Conservation (phyloP, 1,140 invertebrate species). For the Pachypsylla venusta region DNA sequence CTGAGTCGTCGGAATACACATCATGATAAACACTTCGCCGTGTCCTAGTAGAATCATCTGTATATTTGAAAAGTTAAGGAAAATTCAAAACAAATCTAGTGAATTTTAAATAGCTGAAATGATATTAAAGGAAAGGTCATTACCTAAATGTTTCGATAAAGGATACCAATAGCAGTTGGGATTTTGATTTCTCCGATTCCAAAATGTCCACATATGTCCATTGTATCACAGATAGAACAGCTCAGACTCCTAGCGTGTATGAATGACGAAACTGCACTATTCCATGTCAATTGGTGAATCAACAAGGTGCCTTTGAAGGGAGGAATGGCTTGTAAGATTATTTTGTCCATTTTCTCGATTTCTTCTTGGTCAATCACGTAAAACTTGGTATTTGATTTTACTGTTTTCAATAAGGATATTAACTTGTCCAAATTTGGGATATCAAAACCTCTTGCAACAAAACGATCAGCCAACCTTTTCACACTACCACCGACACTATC, state of each 20-base stretch:
- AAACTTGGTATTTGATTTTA: constrained; percentile 3
- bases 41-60: neutral
- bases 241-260: neutral
- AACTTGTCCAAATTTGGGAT: constrained; percentile 19
- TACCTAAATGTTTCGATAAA: neutral
- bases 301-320: constrained; percentile 15
- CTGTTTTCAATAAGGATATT: constrained; percentile 2
- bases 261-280: neutral
- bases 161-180: neutral
- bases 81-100: neutral
- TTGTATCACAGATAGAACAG: neutral
- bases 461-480: constrained; percentile 29
- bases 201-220: constrained; percentile 2
- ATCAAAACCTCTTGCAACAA: constrained; percentile 27
- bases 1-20: neutral
- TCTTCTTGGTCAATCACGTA: constrained; percentile 14
- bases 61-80: neutral
- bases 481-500: constrained; percentile 32
- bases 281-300: constrained; percentile 14
- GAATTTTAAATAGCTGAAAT: neutral
- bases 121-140: neutral
- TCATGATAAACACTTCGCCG: neutral
- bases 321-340: neutral
- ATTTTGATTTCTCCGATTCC: constrained; percentile 6
- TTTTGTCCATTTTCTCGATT: constrained; percentile 11